Evolutionary conservation across 2,113 vertebrate species (phyloP).

Genomic region (Pteropus alecto): DNA sequence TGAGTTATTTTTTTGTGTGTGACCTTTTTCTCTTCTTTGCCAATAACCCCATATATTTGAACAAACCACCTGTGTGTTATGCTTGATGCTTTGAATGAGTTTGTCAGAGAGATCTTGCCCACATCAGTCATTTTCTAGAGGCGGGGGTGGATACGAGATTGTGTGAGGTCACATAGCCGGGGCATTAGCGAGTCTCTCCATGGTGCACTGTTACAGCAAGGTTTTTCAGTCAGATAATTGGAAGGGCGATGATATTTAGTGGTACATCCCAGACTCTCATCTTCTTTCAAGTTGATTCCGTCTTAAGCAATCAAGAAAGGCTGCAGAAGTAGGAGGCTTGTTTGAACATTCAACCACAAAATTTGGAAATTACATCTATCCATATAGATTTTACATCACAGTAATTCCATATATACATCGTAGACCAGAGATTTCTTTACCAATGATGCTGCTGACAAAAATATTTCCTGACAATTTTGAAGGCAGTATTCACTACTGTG

Average conservation of each 20-base stretch:
- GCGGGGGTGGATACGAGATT: neutral
- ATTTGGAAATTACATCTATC: neutral
- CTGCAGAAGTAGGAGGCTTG: neutral
- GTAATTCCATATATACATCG: neutral
- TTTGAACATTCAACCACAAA: neutral
- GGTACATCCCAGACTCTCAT: neutral
- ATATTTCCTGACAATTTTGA: neutral
- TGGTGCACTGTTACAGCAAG: neutral
- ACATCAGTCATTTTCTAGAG: neutral
- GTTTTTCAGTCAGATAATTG: neutral
- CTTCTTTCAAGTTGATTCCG: neutral
- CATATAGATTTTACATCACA: neutral
- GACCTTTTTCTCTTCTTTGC: neutral
- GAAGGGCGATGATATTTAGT: neutral
- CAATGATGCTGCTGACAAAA: neutral
- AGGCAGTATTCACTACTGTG: neutral
- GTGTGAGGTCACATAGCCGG: neutral
- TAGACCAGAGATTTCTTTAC: neutral
- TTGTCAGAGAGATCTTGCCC: neutral
- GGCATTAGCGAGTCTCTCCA: accelerated
- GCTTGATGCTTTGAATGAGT: neutral
- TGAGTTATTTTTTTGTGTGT: neutral
- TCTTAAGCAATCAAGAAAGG: neutral
- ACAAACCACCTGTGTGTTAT: neutral
- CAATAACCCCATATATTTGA: neutral